These are phyloP conservation scores for Hirundichthys speculiger DNA, from an alignment of 2,113 vertebrate species.

Conservation along the genomic window DNA sequence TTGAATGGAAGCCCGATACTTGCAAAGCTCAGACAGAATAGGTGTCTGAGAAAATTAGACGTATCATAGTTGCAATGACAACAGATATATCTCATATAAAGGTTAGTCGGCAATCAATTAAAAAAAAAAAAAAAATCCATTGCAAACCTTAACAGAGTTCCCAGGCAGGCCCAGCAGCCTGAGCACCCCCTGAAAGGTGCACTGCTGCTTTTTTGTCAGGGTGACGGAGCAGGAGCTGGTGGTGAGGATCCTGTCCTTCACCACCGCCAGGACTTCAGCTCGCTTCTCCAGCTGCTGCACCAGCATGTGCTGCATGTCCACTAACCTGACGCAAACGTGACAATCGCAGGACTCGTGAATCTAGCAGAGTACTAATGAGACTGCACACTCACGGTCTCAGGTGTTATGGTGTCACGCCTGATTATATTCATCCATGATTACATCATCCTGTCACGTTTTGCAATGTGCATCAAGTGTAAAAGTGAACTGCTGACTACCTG, in stretches of 20 bases:
- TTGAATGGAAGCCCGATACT: neutral
- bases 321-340: slow-evolving; percentile 60
- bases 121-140: too few relatives aligned
- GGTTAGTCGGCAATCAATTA: too few relatives aligned
- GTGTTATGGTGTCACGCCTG: neutral
- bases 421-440: slow-evolving; percentile 3
- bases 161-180: slow-evolving; percentile 62
- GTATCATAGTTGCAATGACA: too few relatives aligned
- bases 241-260: slow-evolving; percentile 90
- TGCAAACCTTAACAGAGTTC: slow-evolving; percentile 75
- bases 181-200: slow-evolving; percentile 70
- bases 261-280: slow-evolving; percentile 82
- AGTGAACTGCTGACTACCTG: slow-evolving; percentile 76
- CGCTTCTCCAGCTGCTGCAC: slow-evolving; percentile 83
- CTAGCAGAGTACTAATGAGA: neutral
- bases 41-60: too few relatives aligned
- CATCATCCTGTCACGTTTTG: too few relatives aligned
- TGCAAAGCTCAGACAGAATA: too few relatives aligned
- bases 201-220: slow-evolving; percentile 72
- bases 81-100: too few relatives aligned
- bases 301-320: slow-evolving; percentile 83
- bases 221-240: slow-evolving; percentile 82
- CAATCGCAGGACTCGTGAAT: neutral
- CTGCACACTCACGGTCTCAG: neutral
- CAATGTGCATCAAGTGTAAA: too few relatives aligned